Evolutionary conservation across 2,797 vertebrate species (phyloP), one percentile per base, ranked within the genome.

Genomic region (Pipistrellus pipistrellus): DNA sequence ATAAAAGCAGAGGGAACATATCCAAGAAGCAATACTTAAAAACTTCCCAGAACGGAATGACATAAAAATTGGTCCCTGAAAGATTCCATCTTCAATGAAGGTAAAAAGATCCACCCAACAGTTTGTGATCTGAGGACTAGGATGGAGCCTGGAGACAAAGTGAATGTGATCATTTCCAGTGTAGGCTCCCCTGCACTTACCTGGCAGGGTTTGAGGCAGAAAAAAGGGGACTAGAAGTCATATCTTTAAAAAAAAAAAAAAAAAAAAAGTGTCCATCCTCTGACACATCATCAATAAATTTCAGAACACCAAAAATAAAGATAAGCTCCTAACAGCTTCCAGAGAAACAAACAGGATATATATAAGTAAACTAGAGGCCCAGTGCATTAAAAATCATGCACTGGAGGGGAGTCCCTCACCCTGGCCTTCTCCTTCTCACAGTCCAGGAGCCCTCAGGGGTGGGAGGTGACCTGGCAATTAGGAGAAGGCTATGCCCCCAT

Each of bases 301-400:
- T 91, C 90, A 83, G 41, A 95, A 82, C 44, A 62, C 9, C 20
- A 18, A 20, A 68, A 46, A 93, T 78, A 92, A 57, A 88, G 77
- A 87, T 62, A 64, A 86, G 35, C 84, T 38, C 32, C 51, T 48
- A 55, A 89, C 6, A 88, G 25, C 46, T 72, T 69, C 55, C 73
- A 53, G 55, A 94, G 71, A 94, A 76, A 89, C 21, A 91, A 86
- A 92, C 21, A 95, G 64, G 27, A 90, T 7, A 73, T 20, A 87
- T 0, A 4, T 53, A 41, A 77, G 35, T 20, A 78, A 73, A 76
- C 89, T 20, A 21, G 51, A 53, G 18, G 51, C 18, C 18, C 18
- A 20, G 51, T 20, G 51, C 51, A 53, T 53, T 7, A 53, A 20
- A 20, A 53, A 18, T 20, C 18, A 53, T 53, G 18, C 18, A 53